Base-by-base conservation (phyloP, 2,888 invertebrate genomes). In the Drosophila borborema region DNA sequence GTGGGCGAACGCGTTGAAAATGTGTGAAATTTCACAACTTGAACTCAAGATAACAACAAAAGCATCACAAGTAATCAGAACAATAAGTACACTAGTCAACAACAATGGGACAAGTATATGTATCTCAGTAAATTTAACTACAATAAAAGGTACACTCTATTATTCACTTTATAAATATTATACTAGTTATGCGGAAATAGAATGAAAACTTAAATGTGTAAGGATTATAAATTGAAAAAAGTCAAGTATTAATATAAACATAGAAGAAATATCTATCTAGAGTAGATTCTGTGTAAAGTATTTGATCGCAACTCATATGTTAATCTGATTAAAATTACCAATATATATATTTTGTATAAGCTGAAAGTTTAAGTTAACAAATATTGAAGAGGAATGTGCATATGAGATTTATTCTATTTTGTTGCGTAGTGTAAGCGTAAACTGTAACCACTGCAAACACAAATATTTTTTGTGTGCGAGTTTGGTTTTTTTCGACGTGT, bases 21-120 rank as follows among this genome's bases (percentile, higher is more conserved):
- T 74, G 90, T 86, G 85, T 86, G 90, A 89, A 85, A 80, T 89
- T 76, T 87, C 70, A 72, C 85, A 85, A 73, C 58, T 80, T 70
- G 8, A 53, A n/a, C 14, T 48, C 51, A 31, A 69, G 48, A 67
- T 45, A 67, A 59, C 14, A 55, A 69, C 46, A 40, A 28, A 31
- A 41, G 28, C 41, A 12, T n/a, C 41, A 43, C 31, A 34, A 59
- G 43, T 16, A 56, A 61, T 38, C 31, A 65, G 60, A 56, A 65
- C 58, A 85, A 67, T 54, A 58, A 65, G 14, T 31, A 68, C 70
- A 70, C 80, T 67, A 53, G 20, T 14, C 64, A 64, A 43, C 71
- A 61, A 31, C 41, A 54, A 23, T 0, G 1, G 16, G 10, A 1
- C 16, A 23, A 2, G 16, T 6, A 40, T n/a, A 40, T 8, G 4